Base-by-base conservation (phyloP, 1,140 invertebrate species). In the Bicyclus anynana region DNA sequence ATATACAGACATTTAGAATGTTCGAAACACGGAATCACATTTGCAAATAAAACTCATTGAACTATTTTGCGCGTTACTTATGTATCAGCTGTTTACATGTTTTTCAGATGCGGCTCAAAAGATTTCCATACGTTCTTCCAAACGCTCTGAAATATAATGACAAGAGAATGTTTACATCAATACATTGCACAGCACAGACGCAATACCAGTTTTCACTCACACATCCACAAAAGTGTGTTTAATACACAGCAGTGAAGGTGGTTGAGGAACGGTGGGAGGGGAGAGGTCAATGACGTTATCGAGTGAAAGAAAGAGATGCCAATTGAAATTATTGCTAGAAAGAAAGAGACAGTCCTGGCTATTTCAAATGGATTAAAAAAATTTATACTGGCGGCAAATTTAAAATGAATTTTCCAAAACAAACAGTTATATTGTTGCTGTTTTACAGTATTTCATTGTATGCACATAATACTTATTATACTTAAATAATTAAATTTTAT, bases 131-230 rank as follows among this genome's bases (percentile, higher is more conserved):
- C 76, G 69, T 62, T 78, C 74, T 64, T 74, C 68, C 62, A 81
- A 77, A 79, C 79, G 76, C 77, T 84, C 82, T 85, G 82, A 79
- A 84, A 84, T 64, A 71, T 74, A 81, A 74, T 81, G 79, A 81
- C 81, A 82, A 75, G 69, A 69, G 73, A 81, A 83, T 87, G 82
- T 87, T 85, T 85, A 87, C 80, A 85, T 87, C 80, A 79, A 84
- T 85, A 82, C 68, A 68, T 63, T 76, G 79, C 76, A 80, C 77
- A 82, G 74, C 80, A 75, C 80, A 83, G 20, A 20, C 18, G 40
- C 40, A 44, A 44, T 44, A 44, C 40, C 40, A 20, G 40, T 44
- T 44, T 44, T 44, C 17, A 20, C 17, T 44, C 33, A 57, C 26
- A 50, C 35, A 29, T 10, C 13, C 17, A 44, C 12, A 20, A 20